Conservation (phyloP, 2,888 invertebrate species). For the Philereme vetulata region DNA sequence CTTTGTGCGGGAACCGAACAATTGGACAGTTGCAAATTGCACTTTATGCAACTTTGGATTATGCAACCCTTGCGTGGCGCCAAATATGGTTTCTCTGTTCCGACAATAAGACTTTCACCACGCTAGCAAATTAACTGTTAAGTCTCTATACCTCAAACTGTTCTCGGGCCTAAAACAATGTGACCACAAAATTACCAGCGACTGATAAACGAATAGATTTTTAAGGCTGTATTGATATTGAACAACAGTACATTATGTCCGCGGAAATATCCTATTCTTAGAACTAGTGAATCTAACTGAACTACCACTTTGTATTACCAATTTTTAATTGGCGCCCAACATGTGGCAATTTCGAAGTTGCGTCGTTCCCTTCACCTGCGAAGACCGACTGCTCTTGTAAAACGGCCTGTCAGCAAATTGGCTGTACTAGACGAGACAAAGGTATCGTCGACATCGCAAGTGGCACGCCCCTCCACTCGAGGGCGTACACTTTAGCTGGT, state of each 20-base stretch:
- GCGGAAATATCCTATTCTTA: too few species aligned
- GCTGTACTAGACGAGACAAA: constrained; percentile 17
- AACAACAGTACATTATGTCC: too few species aligned
- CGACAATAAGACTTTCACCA: too few species aligned
- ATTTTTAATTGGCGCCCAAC: constrained; percentile 10
- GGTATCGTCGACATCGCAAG: constrained; percentile 30
- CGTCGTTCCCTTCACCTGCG: background rate
- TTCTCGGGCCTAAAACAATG: too few species aligned
- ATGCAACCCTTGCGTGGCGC: background rate
- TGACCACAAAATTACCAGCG: too few species aligned
- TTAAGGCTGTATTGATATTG: too few species aligned
- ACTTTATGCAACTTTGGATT: constrained; percentile 1
- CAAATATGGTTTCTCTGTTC: background rate
- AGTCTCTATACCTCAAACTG: too few species aligned
- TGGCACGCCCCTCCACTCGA: constrained; percentile 17
- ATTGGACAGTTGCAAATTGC: constrained; percentile 23
- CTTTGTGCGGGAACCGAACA: constrained; percentile 20
- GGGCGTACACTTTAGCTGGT: background rate
- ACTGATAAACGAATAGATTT: too few species aligned
- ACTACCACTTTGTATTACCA: too few species aligned
- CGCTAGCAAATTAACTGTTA: too few species aligned
- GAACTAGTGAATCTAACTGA: too few species aligned
- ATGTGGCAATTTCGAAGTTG: constrained; percentile 5
- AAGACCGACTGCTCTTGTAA: constrained; percentile 1
- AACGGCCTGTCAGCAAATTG: constrained; percentile 17